Percentiles rank a stretch among this genome's conserved stretches.
Conservation (phyloP, 1,140 invertebrate species). For the Bilobella aurantiaca region DNA sequence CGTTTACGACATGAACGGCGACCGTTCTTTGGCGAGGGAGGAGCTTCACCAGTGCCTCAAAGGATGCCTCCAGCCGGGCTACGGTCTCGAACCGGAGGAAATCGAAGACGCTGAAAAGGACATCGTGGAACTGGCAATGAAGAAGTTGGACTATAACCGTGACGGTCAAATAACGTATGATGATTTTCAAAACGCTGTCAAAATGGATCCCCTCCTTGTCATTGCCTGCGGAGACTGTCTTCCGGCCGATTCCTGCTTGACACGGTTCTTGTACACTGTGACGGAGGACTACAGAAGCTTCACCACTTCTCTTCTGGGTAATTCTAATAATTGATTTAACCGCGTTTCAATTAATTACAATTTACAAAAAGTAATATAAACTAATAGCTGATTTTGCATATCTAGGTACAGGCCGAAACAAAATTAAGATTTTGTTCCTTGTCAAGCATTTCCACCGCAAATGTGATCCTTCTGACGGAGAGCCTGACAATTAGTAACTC, state of each 20-base stretch:
- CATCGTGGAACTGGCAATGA: conserved; percentile 64
- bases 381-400: too few species aligned
- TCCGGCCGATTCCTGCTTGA: conserved; percentile 54
- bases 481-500: too few species aligned
- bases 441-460: too few species aligned
- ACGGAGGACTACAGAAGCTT: conserved; percentile 21
- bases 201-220: conserved; percentile 54
- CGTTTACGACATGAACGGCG: conserved; percentile 69
- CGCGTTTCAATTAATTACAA: too few species aligned
- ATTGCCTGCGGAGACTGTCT: conserved; percentile 68
- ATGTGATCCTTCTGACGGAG: too few species aligned
- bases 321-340: too few species aligned
- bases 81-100: conserved; percentile 55
- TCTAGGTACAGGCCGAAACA: too few species aligned
- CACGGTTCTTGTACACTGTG: conserved; percentile 44
- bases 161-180: conserved; percentile 63
- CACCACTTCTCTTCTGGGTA: background rate
- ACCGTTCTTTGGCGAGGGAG: conserved; percentile 71
- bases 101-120: conserved; percentile 82
- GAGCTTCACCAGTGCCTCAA: conserved; percentile 78
- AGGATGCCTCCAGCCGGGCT: conserved; percentile 29
- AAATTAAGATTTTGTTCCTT: too few species aligned
- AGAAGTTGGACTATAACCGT: conserved; percentile 62
- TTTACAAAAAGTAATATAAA: too few species aligned
- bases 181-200: conserved; percentile 58